Conservation (phyloP, 2,888 invertebrate species). For the Caradrina clavipalpis region DNA sequence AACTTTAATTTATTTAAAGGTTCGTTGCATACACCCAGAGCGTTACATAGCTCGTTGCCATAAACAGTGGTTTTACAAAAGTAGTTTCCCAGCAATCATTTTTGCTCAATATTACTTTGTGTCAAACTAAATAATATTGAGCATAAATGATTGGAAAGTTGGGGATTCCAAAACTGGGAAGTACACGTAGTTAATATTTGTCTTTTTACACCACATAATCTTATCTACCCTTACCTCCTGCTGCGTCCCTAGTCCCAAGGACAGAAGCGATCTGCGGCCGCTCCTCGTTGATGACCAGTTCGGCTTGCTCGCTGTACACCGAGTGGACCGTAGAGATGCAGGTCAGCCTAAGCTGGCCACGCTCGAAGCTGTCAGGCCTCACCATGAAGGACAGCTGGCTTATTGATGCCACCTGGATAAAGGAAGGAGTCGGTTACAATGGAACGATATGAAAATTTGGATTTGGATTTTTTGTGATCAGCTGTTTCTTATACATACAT, state of each 20-base stretch:
- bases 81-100: too few relatives aligned
- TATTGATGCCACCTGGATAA: constrained; percentile 82
- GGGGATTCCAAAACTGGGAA: too few relatives aligned
- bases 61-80: too few relatives aligned
- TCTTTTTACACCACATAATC: not conserved
- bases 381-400: constrained; percentile 90
- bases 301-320: constrained; percentile 92
- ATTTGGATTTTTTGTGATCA: too few relatives aligned
- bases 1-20: too few relatives aligned
- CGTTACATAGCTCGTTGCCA: not conserved
- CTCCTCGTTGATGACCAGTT: constrained; percentile 93
- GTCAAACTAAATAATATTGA: too few relatives aligned
- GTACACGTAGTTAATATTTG: too few relatives aligned
- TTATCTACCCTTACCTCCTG: constrained; percentile 81
- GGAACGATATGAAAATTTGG: not conserved
- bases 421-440: not conserved
- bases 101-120: too few relatives aligned
- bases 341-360: constrained; percentile 92
- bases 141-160: too few relatives aligned
- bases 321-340: constrained; percentile 93
- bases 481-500: too few relatives aligned
- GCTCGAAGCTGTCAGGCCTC: constrained; percentile 92
- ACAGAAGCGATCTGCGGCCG: constrained; percentile 94
- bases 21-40: too few relatives aligned
- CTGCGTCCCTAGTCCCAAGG: constrained; percentile 92